phyloP scores from a whole-genome alignment of 2,113 vertebrate species.

The Seriola quinqueradiata region DNA sequence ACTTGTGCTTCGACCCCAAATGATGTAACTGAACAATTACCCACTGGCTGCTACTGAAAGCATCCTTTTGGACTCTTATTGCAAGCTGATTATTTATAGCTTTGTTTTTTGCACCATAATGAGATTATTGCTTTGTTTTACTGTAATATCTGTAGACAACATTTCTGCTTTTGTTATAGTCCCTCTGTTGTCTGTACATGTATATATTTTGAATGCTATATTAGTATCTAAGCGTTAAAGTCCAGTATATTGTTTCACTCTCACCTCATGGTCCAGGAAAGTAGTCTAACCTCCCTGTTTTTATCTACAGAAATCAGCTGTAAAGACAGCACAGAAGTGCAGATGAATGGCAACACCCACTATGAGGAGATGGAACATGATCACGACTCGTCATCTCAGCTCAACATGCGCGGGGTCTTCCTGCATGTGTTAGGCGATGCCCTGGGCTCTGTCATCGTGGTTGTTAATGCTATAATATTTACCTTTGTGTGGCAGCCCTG shows the following conservation, averaged over 20 bases:
- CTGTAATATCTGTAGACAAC: not conserved
- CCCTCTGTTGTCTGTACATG: not conserved
- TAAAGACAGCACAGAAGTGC: constrained; percentile 84
- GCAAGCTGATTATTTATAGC: not conserved
- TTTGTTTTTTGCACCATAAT: not conserved
- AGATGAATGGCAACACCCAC: constrained; percentile 90
- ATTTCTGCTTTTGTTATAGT: not conserved
- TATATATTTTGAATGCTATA: not conserved
- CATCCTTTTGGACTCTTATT: not conserved
- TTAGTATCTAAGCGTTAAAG: constrained; percentile 27
- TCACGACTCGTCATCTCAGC: constrained; percentile 86
- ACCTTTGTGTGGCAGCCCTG: constrained; percentile 93
- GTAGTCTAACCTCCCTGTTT: constrained; percentile 1
- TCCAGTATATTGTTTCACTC: constrained; percentile 10
- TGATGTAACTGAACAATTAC: constrained; percentile 24
- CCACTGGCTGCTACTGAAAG: not conserved
- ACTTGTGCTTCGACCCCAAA: constrained; percentile 5
- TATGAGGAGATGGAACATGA: constrained; percentile 84
- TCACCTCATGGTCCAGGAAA: not conserved
- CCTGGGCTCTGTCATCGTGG: constrained; percentile 97
- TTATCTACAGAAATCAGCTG: constrained; percentile 80
- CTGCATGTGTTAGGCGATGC: constrained; percentile 98
- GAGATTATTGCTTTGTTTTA: not conserved
- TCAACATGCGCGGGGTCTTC: constrained; percentile 99
- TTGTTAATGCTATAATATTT: constrained; percentile 93